Conservation (phyloP, 2,113 vertebrate species). For the Scatophagus argus region DNA sequence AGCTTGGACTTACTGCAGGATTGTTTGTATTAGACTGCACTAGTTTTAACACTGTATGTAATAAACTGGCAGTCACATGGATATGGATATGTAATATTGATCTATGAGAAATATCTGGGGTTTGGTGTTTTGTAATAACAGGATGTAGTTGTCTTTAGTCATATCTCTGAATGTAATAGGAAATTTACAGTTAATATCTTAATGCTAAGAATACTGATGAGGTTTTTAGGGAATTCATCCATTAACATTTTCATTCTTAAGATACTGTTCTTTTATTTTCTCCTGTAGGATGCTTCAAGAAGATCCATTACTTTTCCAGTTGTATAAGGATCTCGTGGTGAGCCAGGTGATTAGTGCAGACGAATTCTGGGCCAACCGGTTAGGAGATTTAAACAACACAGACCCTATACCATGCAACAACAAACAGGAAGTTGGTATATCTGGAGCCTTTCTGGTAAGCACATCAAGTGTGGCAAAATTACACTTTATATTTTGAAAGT, state of each 20-base stretch:
- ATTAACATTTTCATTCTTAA: background rate
- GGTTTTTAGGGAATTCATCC: background rate
- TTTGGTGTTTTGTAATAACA: background rate
- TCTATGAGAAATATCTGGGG: background rate
- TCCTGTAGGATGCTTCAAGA: slow-evolving; percentile 96
- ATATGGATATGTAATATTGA: background rate
- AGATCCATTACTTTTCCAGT: slow-evolving; percentile 97
- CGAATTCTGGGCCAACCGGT: slow-evolving; percentile 98
- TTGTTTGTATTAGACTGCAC: no score
- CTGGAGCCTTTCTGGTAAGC: slow-evolving; percentile 97
- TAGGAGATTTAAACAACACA: slow-evolving; percentile 89
- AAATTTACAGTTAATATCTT: background rate
- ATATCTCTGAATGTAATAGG: no score
- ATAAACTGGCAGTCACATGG: background rate
- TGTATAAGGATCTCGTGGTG: slow-evolving; percentile 99
- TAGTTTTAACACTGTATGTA: background rate
- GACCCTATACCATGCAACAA: slow-evolving; percentile 85
- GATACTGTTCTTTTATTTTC: slow-evolving; percentile 21
- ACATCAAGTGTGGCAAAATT: background rate
- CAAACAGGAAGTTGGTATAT: slow-evolving; percentile 98
- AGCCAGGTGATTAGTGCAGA: slow-evolving; percentile 99
- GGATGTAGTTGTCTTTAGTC: background rate
- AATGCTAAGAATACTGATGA: background rate
- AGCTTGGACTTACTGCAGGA: background rate
- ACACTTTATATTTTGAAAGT: background rate